Evolutionary conservation across 2,113 vertebrate species (phyloP).

Genomic region (Ciconia boyciana): DNA sequence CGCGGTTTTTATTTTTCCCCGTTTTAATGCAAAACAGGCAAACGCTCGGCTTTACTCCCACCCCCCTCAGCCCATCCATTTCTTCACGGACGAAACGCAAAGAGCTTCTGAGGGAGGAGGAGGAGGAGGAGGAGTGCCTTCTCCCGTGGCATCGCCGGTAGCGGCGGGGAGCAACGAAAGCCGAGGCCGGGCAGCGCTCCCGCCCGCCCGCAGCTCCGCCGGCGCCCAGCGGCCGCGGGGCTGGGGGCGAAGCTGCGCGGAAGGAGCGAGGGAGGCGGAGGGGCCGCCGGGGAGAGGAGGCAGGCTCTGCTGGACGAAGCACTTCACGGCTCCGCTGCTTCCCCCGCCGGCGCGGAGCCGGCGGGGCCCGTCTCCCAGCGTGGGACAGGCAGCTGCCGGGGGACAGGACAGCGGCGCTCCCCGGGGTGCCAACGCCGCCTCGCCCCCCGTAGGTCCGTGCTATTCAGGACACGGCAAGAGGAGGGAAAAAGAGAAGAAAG

Average conservation of each 20-base stretch:
- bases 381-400: neutral
- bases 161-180: neutral
- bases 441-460: neutral
- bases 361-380: too few relatives aligned
- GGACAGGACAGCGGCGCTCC: neutral
- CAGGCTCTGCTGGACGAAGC: neutral
- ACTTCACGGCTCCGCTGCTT: accelerated
- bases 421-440: neutral
- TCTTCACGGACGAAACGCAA: neutral
- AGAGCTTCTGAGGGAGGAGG: too few relatives aligned
- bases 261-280: too few relatives aligned
- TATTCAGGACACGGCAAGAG: neutral
- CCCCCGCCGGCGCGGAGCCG: neutral
- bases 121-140: neutral
- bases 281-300: accelerated
- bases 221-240: too few relatives aligned
- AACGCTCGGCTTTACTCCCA: neutral
- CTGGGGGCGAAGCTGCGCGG: too few relatives aligned
- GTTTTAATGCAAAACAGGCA: neutral
- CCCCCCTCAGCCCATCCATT: neutral
- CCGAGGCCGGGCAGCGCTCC: too few relatives aligned
- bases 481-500: neutral
- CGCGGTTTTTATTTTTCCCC: neutral
- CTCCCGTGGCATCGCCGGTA: neutral
- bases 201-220: neutral